phyloP scores from a whole-genome alignment of 1,140 invertebrate species.

The Hesperophylax magnus region DNA sequence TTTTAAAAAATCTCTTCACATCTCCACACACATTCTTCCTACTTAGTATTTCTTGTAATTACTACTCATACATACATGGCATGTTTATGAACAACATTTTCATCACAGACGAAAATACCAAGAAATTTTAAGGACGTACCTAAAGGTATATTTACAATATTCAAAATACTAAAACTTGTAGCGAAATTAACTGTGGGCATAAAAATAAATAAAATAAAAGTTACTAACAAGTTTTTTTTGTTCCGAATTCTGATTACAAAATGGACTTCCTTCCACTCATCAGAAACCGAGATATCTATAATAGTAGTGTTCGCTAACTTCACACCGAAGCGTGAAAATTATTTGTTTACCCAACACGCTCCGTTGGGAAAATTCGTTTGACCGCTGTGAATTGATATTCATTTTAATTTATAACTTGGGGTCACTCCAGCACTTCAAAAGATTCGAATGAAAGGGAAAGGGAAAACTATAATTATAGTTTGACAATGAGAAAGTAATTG shows the following conservation, averaged over 20 bases:
- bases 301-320: not conserved
- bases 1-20: too few relatives aligned
- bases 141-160: too few relatives aligned
- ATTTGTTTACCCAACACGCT: slow-evolving; percentile 23
- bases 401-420: slow-evolving; percentile 57
- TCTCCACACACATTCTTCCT: too few relatives aligned
- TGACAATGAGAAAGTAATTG: slow-evolving; percentile 57
- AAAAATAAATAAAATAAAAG: not conserved
- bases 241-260: not conserved
- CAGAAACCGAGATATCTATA: not conserved
- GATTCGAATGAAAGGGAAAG: slow-evolving; percentile 19
- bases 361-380: slow-evolving; percentile 47
- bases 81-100: too few relatives aligned
- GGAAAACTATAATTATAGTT: slow-evolving; percentile 57
- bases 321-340: slow-evolving; percentile 48
- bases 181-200: too few relatives aligned
- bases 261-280: not conserved
- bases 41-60: too few relatives aligned
- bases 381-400: slow-evolving; percentile 48
- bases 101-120: too few relatives aligned
- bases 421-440: slow-evolving; percentile 54
- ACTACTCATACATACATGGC: too few relatives aligned
- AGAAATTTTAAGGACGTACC: too few relatives aligned
- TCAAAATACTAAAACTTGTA: not conserved
- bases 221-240: not conserved